Evolutionary conservation across 1,140 invertebrate genomes (phyloP).

Genomic region (Dendrolimus kikuchii): DNA sequence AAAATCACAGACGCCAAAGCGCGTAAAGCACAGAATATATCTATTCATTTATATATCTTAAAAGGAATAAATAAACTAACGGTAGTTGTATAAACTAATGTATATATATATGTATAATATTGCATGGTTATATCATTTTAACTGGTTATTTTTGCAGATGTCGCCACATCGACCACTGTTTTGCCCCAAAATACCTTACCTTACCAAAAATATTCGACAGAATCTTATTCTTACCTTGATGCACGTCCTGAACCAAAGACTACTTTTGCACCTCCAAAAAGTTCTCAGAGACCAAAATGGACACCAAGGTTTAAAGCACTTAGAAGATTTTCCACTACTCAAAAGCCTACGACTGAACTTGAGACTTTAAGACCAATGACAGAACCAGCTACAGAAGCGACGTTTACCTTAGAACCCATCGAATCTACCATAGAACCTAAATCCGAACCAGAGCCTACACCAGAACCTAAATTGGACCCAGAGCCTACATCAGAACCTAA

Average conservation of each 20-base stretch:
- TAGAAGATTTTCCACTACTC: slow-evolving; percentile 22
- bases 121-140: slow-evolving; percentile 30
- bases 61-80: slow-evolving; percentile 24
- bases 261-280: slow-evolving; percentile 53
- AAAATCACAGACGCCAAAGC: slow-evolving; percentile 3
- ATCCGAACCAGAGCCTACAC: slow-evolving; percentile 47
- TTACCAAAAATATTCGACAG: slow-evolving; percentile 34
- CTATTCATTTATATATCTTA: slow-evolving; percentile 4
- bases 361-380: slow-evolving; percentile 38
- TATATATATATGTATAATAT: slow-evolving; percentile 21
- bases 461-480: slow-evolving; percentile 50
- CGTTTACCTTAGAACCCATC: slow-evolving; percentile 45
- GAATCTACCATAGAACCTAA: slow-evolving; percentile 63
- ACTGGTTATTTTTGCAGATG: slow-evolving; percentile 61
- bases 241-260: slow-evolving; percentile 49
- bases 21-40: slow-evolving; percentile 10
- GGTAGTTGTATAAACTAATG: background rate
- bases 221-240: slow-evolving; percentile 54
- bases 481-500: slow-evolving; percentile 65
- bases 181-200: slow-evolving; percentile 26
- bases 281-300: slow-evolving; percentile 54
- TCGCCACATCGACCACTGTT: slow-evolving; percentile 63
- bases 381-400: slow-evolving; percentile 38
- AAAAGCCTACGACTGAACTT: no score
- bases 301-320: slow-evolving; percentile 53